Evolutionary conservation across 2,113 vertebrate species (phyloP).

Genomic region (Narcine bancroftii): DNA sequence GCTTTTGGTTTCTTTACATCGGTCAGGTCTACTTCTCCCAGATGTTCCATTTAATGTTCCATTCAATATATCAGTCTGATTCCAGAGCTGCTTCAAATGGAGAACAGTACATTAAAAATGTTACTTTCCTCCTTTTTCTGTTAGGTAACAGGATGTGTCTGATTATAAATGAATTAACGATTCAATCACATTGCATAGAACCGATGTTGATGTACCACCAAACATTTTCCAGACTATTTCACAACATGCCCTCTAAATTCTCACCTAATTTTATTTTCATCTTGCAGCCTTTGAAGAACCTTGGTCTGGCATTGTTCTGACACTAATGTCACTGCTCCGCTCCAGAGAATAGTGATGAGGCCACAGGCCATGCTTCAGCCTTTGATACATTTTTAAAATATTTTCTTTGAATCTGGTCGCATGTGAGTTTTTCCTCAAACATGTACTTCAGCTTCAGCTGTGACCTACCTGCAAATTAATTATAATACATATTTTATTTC

Average conservation of each 20-base stretch:
- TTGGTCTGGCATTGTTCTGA: not conserved
- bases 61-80: not conserved
- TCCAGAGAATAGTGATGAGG: not conserved
- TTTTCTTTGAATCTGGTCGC: not conserved
- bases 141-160: not conserved
- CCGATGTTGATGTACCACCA: not conserved
- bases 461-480: not conserved
- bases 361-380: not conserved
- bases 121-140: not conserved
- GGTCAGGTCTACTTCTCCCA: not conserved
- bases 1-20: not conserved
- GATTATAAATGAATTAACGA: not conserved
- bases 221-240: not conserved
- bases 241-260: not conserved
- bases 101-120: not conserved
- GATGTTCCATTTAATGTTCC: not conserved
- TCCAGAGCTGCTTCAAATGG: not conserved
- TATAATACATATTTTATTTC: constrained; percentile 5
- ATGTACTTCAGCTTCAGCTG: not conserved
- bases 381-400: not conserved
- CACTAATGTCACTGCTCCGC: not conserved
- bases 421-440: constrained; percentile 6
- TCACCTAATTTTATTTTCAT: not conserved
- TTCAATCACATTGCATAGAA: not conserved
- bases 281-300: constrained; percentile 16